Base-by-base conservation (phyloP, 37 sponge, comb jelly and placozoan genomes). In the Eunapius fragilis region DNA sequence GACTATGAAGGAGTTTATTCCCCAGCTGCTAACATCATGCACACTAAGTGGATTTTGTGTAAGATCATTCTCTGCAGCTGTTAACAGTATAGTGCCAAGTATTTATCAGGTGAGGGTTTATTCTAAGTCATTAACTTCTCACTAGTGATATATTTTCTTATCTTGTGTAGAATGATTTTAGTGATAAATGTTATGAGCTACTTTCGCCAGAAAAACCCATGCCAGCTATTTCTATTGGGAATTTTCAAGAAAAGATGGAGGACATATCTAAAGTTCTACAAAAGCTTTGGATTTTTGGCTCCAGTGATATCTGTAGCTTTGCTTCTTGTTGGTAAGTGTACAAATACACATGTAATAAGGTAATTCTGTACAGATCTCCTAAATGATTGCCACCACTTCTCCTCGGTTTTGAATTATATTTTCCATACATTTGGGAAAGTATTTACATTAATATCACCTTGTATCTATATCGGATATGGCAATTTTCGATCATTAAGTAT, bases 251-350 rank as follows among this genome's bases (percentile, higher is more conserved):
- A 2, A 88, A 76, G 31, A 69, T 36, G 25, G 36, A 70, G 22
- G 77, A 88, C 58, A 37, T 88, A 22, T 31, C 45, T 4, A 28
- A 23, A 25, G 34, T 88, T 70, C 72, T 88, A 11, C 84, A 82
- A 13, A 47, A 31, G 37, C 37, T 88, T 38, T 88, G 89, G 83
- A 71, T 88, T 17, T 30, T 77, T 82, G 89, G 84, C 10, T 67
- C 45, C 17, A 69, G 84, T 26, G 27, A 34, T 5, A n/a, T 31
- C 32, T 82, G 32, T 67, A 58, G 36, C 70, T 67, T 38, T 67
- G 11, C 67, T 31, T 67, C 2, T 47, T 80, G 78, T n/a, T 26
- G 78, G 38, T 58, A 58, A 58, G 58, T n/a, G n/a, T n/a, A n/a
- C n/a, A n/a, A n/a, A n/a, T n/a, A n/a, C n/a, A n/a, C n/a, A n/a